phyloP scores from a whole-genome alignment of 2,888 invertebrate genomes.

The Oscheius sp. region DNA sequence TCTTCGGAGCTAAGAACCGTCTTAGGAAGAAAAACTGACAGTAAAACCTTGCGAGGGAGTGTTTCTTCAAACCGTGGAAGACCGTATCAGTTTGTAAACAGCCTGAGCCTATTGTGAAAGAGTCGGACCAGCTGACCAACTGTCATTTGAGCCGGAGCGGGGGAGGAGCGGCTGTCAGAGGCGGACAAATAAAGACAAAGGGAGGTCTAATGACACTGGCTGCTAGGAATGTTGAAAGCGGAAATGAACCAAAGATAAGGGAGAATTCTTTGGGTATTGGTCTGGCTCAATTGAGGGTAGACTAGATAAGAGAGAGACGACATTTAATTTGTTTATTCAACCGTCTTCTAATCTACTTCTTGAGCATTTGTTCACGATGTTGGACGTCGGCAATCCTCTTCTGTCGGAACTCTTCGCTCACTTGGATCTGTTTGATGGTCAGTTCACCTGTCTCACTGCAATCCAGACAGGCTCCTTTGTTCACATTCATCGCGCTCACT shows the following conservation, averaged over 20 bases:
- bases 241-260: slow-evolving; percentile 2
- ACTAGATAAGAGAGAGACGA: no score
- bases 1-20: no score
- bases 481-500: slow-evolving; percentile 38
- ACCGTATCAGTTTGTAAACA: no score
- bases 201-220: slow-evolving; percentile 9
- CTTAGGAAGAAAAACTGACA: no score
- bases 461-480: slow-evolving; percentile 57
- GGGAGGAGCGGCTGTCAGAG: slow-evolving; percentile 4
- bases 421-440: slow-evolving; percentile 53
- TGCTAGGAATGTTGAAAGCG: neutral
- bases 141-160: slow-evolving; percentile 6
- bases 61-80: no score
- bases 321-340: no score
- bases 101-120: no score
- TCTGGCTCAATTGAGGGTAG: no score
- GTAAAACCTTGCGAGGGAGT: no score
- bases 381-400: slow-evolving; percentile 50
- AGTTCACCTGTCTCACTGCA: slow-evolving; percentile 42
- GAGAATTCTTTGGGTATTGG: neutral
- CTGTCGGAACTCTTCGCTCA: slow-evolving; percentile 51
- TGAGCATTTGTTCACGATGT: no score
- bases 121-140: slow-evolving; percentile 14
- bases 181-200: slow-evolving; percentile 19
- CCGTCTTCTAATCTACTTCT: no score